Base-by-base conservation (phyloP, 2,888 invertebrate species). In the Acrocyrtus sp. region DNA sequence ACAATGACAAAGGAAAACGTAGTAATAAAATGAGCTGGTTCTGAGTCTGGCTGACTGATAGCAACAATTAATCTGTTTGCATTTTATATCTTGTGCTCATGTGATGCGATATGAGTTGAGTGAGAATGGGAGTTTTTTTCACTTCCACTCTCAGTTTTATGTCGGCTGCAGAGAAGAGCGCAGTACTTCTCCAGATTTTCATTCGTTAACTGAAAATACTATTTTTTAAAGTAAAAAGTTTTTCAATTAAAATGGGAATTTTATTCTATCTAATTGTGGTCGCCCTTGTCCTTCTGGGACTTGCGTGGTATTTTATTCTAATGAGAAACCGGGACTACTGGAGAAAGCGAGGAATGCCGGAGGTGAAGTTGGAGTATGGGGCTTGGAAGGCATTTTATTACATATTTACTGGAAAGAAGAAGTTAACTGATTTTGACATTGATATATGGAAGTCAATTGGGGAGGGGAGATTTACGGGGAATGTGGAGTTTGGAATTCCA, bases 401-500 rank as follows among this genome's bases (percentile, higher is more conserved):
- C 2, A 1, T 76, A 1, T n/a, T 1, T 66, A 2, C 65, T 65
- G 12, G 22, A 48, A 15, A 73, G 45, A 73, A 73, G 24, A 66
- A 45, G 2, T 1, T 63, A 8, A 2, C 62, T 2, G 73, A 60
- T 0, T 60, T 73, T 19, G 73, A 73, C 41, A 4, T 29, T 0
- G 76, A 61, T 6, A 1, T 17, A 6, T 73, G 73, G 43, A 41
- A 51, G 4, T 8, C 22, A 2, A 8, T 69, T 0, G 65, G 51
- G 19, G 34, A 45, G 12, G 19, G 47, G 26, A 12, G 24, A 4
- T 75, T 56, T 19, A 75, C 72, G 3, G 79, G 79, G 15, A 54
- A 43, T 5, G 68, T 77, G 15, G 73, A 74, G 10, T 66, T 77
- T 34, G 62, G 75, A n/a, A 66, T 19, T 5, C 79, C 79, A 1